Percentiles rank a stretch among this genome's conserved stretches.
phyloP scores from a whole-genome alignment of 2,888 invertebrate species.

The Pandemis heparana region DNA sequence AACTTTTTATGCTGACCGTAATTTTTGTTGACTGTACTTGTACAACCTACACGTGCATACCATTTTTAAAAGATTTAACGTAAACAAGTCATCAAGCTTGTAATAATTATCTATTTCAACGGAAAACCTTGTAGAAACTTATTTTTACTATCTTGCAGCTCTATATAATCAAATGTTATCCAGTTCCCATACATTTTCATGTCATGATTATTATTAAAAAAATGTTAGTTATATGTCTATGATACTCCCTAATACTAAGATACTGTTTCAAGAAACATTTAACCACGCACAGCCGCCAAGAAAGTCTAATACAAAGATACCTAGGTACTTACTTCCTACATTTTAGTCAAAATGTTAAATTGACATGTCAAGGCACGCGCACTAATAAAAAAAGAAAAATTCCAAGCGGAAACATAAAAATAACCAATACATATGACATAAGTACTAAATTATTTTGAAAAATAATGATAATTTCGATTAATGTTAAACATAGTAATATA shows the following conservation, averaged over 20 bases:
- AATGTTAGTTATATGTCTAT: background rate
- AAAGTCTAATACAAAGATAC: constrained; percentile 41
- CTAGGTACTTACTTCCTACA: constrained; percentile 25
- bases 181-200: background rate
- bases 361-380: constrained; percentile 55
- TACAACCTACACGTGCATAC: no score
- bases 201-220: background rate
- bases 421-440: no score
- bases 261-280: constrained; percentile 5
- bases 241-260: background rate
- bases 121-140: background rate
- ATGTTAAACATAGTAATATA: no score
- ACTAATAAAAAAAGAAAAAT: constrained; percentile 33
- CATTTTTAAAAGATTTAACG: no score
- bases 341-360: constrained; percentile 49
- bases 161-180: background rate
- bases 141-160: background rate
- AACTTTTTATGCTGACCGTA: no score
- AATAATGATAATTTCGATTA: no score
- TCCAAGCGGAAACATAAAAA: no score
- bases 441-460: no score
- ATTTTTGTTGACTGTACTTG: no score
- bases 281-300: constrained; percentile 41
- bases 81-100: no score
- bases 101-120: no score